A percentile compares a stretch with the other conserved stretches of the same genome.
Evolutionary conservation across 2,888 invertebrate genomes (phyloP).

Genomic region (Aphidius colemani): DNA sequence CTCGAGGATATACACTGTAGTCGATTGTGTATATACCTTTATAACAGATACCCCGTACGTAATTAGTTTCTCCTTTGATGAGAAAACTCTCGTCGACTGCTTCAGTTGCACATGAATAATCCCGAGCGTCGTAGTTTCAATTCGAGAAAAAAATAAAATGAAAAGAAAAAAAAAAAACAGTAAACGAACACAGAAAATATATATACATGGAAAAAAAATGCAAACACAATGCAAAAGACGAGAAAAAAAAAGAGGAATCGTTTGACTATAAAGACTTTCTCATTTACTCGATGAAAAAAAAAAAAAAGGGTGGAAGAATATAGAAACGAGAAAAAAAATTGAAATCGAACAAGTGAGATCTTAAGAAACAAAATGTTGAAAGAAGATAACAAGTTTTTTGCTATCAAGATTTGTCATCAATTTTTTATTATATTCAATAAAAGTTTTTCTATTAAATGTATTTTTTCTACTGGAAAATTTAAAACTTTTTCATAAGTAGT

Average conservation of each 20-base stretch:
- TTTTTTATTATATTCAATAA: no score
- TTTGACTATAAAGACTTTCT: constrained; percentile 2
- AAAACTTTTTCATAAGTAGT: neutral
- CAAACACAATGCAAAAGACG: neutral
- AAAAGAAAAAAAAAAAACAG: constrained; percentile 3
- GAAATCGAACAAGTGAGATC: constrained; percentile 13
- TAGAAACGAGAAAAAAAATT: neutral
- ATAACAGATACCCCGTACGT: constrained; percentile 37
- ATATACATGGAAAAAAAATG: neutral
- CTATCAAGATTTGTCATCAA: neutral
- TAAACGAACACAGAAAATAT: constrained; percentile 12
- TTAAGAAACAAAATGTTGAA: constrained; percentile 9
- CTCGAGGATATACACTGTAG: constrained; percentile 7
- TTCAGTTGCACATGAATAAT: constrained; percentile 19
- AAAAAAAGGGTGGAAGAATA: no score
- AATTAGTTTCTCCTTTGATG: constrained; percentile 44
- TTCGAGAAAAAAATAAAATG: constrained; percentile 6
- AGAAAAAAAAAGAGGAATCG: constrained; percentile 10
- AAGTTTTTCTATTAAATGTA: no score
- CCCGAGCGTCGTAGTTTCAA: constrained; percentile 13
- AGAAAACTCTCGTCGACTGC: constrained; percentile 39
- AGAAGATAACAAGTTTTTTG: constrained; percentile 7
- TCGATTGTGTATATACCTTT: constrained; percentile 13
- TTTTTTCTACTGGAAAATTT: constrained; percentile 14
- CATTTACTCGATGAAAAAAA: no score